These are phyloP conservation scores for Anthonomus grandis DNA, from an alignment of 1,140 invertebrate species.

Conservation along the genomic window DNA sequence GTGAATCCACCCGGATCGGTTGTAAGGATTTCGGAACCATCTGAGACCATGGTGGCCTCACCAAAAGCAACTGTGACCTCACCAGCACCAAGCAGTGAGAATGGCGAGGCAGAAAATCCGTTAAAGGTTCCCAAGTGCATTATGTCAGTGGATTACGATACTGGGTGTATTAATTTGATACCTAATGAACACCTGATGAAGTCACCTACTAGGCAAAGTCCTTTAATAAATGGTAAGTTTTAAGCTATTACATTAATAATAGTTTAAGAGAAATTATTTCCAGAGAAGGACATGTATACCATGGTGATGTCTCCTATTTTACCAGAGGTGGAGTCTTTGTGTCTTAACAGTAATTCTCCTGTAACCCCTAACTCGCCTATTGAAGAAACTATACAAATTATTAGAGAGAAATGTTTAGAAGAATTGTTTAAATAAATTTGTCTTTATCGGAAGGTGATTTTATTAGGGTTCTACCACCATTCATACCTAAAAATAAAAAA, in stretches of 20 bases:
- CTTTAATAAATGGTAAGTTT: not conserved
- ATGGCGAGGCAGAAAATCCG: not conserved
- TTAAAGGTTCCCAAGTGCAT: conserved; percentile 24
- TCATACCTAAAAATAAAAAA: too few species aligned
- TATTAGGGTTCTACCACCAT: too few species aligned
- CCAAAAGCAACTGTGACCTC: too few species aligned
- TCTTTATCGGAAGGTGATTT: too few species aligned
- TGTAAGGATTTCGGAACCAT: conserved; percentile 32
- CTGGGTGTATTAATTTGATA: conserved; percentile 34
- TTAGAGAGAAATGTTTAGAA: conserved; percentile 31
- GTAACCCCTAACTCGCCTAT: conserved; percentile 10
- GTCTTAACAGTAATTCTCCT: conserved; percentile 50
- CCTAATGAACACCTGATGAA: conserved; percentile 3
- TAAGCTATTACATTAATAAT: not conserved
- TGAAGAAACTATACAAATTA: conserved; percentile 15
- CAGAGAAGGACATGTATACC: conserved; percentile 49
- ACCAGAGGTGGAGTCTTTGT: conserved; percentile 54
- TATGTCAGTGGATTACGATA: conserved; percentile 35
- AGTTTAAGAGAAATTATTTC: not conserved
- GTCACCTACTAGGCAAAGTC: not conserved
- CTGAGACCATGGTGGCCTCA: conserved; percentile 11
- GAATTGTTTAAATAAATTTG: conserved; percentile 27
- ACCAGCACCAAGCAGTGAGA: not conserved
- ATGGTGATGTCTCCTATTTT: conserved; percentile 51
- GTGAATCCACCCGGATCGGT: conserved; percentile 56